Evolutionary conservation across 2,888 invertebrate genomes (phyloP), one percentile per base, ranked within the genome.

Genomic region (Rhogogaster chlorosoma): DNA sequence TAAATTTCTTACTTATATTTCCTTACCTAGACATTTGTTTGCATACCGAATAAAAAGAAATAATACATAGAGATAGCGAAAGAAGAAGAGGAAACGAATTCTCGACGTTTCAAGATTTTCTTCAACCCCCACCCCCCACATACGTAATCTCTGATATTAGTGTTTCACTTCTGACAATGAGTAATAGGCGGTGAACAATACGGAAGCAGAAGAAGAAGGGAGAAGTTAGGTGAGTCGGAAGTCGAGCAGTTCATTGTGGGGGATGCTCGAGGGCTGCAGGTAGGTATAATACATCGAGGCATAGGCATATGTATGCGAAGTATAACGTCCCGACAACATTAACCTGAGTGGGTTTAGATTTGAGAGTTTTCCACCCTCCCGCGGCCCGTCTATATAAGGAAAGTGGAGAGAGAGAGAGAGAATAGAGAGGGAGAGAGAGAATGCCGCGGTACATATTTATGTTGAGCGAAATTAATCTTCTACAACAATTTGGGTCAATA

Each of bases 381-480:
- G 53, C 26, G 10, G 9, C 10, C 38, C 18, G 29, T 61, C 10
- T 12, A 2, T 42, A 10, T 12, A 42, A 67, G 64, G 29, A 12
- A 29, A 26, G n/a, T n/a, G 38, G 64, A 29, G 64, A 26, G 61
- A 12, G 22, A 12, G 61, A 26, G 22, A 10, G 57, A 57, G 57
- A 22, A 26, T 26, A 10, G 57, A 57, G 22, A 22, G 49, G 10
- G n/a, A 57, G 57, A 22, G 22, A 9, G n/a, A 61, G 61, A 26
- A 26, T 26, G 9, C 7, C 36, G 70, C 9, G 70, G 85, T 73
- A 82, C 77, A 75, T 86, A 86, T 86, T 89, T 86, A 88, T 88
- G 89, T 86, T 85, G 86, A 78, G 84, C 84, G 87, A 88, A 89
- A 90, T 89, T 88, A 89, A 90, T 90, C 89, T 86, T 87, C 86